Evolutionary conservation across 2,113 vertebrate species (phyloP).

Genomic region (Theropithecus gelada): DNA sequence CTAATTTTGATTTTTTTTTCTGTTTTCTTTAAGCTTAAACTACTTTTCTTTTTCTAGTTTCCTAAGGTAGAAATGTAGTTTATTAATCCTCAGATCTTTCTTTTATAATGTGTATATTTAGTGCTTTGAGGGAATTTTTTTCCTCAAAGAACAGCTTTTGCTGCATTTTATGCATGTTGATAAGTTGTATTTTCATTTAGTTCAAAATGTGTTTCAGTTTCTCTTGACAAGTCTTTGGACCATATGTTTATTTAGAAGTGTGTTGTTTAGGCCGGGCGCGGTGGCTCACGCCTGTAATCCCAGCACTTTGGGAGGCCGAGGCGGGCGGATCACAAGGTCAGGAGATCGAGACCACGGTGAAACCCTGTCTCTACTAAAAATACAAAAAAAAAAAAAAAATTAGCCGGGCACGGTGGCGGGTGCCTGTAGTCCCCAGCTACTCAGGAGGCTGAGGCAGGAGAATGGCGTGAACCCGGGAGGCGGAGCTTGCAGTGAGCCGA

Average conservation of each 20-base stretch:
- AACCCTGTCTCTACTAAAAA: too few species aligned
- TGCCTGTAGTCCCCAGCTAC: too few species aligned
- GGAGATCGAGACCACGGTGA: too few species aligned
- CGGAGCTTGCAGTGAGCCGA: too few species aligned
- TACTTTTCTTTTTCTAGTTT: not conserved
- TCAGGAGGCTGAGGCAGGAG: too few species aligned
- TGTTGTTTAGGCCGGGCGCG: not conserved
- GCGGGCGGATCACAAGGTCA: too few species aligned
- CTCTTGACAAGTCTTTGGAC: not conserved
- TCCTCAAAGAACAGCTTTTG: not conserved
- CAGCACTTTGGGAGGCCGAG: too few species aligned
- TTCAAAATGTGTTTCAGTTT: not conserved
- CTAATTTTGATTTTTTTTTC: constrained; percentile 15
- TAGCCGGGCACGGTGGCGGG: too few species aligned
- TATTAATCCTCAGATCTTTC: not conserved
- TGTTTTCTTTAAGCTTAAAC: not conserved
- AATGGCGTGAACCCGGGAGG: too few species aligned
- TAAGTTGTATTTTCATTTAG: not conserved
- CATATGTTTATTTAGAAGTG: not conserved
- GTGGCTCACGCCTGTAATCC: too few species aligned
- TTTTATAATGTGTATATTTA: not conserved
- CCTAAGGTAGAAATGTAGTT: not conserved
- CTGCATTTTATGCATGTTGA: not conserved
- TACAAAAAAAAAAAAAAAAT: too few species aligned
- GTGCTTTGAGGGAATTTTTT: not conserved